Evolutionary conservation across 2,888 invertebrate species (phyloP), one percentile per base, ranked within the genome.

Genomic region (Autographa pulchrina): DNA sequence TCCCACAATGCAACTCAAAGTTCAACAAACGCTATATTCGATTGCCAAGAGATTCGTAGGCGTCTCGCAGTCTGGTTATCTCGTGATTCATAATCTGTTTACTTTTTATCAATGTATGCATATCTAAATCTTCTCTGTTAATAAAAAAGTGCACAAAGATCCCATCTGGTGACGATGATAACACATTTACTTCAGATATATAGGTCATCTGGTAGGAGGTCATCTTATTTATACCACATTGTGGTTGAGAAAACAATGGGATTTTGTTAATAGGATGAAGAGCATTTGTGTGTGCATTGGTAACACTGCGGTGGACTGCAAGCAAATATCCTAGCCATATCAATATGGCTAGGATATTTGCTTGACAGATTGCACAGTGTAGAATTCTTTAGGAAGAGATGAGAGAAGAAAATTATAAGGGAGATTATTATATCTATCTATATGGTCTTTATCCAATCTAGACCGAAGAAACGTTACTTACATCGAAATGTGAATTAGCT

Each of bases 11-110:
- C 66, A 75, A 72, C 68, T 31, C 65, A 78, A 73, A 81, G 82
- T 81, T 82, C 81, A 82, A 82, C 75, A 81, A 75, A 75, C 82
- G 79, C 61, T 58, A 68, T 74, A 78, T 72, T 69, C 70, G 70
- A 75, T 70, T 77, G 75, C 61, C 65, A 75, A 81, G 67, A 35
- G 62, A 67, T 74, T 72, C 77, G 81, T 81, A 75, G 81, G 81
- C 81, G 81, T 75, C 81, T 48, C 41, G 59, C 62, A 56, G 77
- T 79, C 77, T 77, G n/a, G 31, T 64, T 68, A 73, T 78, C 71
- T 65, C 32, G 35, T 81, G 81, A 82, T 62, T 82, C 80, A 78
- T 75, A 71, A 78, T 72, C 60, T 65, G 31, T 71, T 68, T 65
- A 65, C 61, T 65, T 68, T 32, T 59, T 38, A 54, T 68, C 65